Base-by-base conservation (phyloP, 2,888 invertebrate genomes). In the Drosophila nr. perissopoda region DNA sequence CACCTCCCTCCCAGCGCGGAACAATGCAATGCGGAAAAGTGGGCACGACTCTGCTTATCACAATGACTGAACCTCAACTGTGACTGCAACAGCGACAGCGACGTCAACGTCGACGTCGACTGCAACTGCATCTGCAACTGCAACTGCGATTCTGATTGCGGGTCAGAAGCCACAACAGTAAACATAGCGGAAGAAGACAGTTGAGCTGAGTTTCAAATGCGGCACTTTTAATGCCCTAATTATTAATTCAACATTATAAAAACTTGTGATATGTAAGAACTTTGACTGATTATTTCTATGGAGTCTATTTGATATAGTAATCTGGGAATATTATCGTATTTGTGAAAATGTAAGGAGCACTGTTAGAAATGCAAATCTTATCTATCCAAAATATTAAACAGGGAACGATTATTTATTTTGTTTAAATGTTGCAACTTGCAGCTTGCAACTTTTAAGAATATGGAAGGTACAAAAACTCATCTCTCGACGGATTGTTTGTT, bases 21-120 rank as follows among this genome's bases (percentile, higher is more conserved):
- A 81, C 79, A 77, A 75, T 58, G 57, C 58, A 52, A 76, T 79
- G 79, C 74, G 79, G 77, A 86, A 86, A 83, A 81, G 83, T 83
- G 66, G 73, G 80, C 75, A 64, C 16, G 46, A 46, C 54, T 29
- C 52, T 29, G 48, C 34, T 34, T 60, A 49, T 61, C 56, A 71
- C 67, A 70, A 70, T 77, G 59, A 59, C 40, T 48, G 46, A 62
- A 58, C 56, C 48, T 69, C 46, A 46, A 25, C 46, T 46, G 16
- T 25, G 46, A 16, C 46, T 46, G 27, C 48, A 49, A 61, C 42
- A 42, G 42, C 33, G 42, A 46, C 51, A 29, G 25, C 54, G 62
- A 60, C 56, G 21, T 27, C 38, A 36, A 34, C 52, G 1, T 3
- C 27, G 13, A 54, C 49, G 33, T 58, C 46, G 25, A 25, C 46